Evolutionary conservation across 1,140 invertebrate species (phyloP).

Genomic region (Drosophila kikkawai): DNA sequence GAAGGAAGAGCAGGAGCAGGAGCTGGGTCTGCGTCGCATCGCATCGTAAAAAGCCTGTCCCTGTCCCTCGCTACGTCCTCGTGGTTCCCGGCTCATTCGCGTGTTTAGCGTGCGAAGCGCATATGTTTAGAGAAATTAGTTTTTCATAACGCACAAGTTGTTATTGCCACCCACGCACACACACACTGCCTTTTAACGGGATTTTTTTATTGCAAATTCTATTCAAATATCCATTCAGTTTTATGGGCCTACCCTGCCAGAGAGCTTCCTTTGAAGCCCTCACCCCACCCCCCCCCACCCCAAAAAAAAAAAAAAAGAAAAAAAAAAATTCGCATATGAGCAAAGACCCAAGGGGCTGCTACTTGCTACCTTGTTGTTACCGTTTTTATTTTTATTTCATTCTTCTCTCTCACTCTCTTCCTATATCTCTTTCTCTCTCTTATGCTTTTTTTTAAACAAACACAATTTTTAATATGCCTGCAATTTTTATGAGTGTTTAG

Average conservation of each 20-base stretch:
- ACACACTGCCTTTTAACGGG: conserved; percentile 73
- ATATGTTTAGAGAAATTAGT: conserved; percentile 85
- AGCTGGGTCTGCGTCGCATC: conserved; percentile 25
- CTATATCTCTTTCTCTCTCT: neutral
- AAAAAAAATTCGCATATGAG: conserved; percentile 72
- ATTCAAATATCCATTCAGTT: conserved; percentile 84
- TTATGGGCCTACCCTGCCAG: conserved; percentile 56
- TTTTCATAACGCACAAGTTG: conserved; percentile 84
- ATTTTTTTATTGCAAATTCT: conserved; percentile 85
- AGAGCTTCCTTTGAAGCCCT: conserved; percentile 41
- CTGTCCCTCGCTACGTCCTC: neutral
- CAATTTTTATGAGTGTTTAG: conserved; percentile 85
- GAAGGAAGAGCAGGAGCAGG: neutral
- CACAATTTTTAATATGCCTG: conserved; percentile 85
- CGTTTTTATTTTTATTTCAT: conserved; percentile 51
- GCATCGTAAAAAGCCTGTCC: conserved; percentile 58
- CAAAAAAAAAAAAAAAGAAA: neutral
- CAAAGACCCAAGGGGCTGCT: conserved; percentile 33
- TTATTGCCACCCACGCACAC: conserved; percentile 66
- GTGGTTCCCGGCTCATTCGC: conserved; percentile 25
- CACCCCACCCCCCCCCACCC: neutral
- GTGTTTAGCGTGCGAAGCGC: conserved; percentile 71
- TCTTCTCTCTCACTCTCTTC: conserved; percentile 9
- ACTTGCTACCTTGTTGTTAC: conserved; percentile 40
- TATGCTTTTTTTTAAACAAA: conserved; percentile 70